A percentile compares a stretch with the other conserved stretches of the same genome.
phyloP scores from a whole-genome alignment of 1,140 invertebrate genomes.

The Condylostylus longicornis region DNA sequence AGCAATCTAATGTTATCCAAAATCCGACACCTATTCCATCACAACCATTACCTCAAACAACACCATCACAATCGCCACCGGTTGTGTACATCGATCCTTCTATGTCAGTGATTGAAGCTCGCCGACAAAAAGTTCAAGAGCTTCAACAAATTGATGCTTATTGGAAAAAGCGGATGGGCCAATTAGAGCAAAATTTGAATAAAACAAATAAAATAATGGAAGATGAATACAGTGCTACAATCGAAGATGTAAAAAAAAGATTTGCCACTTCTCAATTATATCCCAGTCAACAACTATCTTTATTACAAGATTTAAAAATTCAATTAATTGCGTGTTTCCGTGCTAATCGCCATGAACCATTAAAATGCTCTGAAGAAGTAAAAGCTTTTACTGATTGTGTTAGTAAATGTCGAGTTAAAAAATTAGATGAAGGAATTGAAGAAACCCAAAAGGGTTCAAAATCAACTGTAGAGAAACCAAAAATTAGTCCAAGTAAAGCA shows the following conservation, averaged over 20 bases:
- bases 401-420: slow-evolving; percentile 30
- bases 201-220: slow-evolving; percentile 34
- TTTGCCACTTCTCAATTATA: slow-evolving; percentile 25
- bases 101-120: slow-evolving; percentile 26
- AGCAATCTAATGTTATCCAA: too few relatives aligned
- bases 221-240: slow-evolving; percentile 34
- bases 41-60: too few relatives aligned
- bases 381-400: slow-evolving; percentile 37
- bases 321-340: slow-evolving; percentile 38
- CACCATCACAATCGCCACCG: too few relatives aligned
- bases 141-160: slow-evolving; percentile 31
- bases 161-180: slow-evolving; percentile 34
- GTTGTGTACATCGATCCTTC: too few relatives aligned
- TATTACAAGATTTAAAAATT: slow-evolving; percentile 33
- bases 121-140: slow-evolving; percentile 29
- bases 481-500: too few relatives aligned
- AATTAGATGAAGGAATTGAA: too few relatives aligned
- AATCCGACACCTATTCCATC: too few relatives aligned
- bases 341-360: slow-evolving; percentile 34
- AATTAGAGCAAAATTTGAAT: slow-evolving; percentile 34
- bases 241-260: slow-evolving; percentile 25
- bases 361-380: slow-evolving; percentile 36
- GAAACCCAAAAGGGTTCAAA: too few relatives aligned
- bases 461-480: too few relatives aligned
- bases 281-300: slow-evolving; percentile 27